Conservation (phyloP, 2,113 vertebrate species). For the Sturnira hondurensis region DNA sequence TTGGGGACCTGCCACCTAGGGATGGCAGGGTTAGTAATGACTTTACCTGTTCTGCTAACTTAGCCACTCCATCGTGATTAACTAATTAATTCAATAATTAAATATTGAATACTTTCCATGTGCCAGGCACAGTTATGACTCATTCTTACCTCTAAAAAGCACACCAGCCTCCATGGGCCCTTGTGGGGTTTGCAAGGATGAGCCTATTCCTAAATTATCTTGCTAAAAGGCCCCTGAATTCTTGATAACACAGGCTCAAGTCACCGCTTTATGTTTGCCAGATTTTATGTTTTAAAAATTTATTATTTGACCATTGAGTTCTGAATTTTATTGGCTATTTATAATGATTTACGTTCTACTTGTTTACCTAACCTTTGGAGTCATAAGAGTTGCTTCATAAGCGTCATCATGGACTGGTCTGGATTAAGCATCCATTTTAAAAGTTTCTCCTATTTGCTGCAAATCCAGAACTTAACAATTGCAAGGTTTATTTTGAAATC, state of each 20-base stretch:
- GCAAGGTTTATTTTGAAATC: slow-evolving; percentile 69
- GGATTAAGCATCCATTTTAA: slow-evolving; percentile 57
- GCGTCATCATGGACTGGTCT: slow-evolving; percentile 29
- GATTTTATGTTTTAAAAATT: slow-evolving; percentile 52
- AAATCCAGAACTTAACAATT: slow-evolving; percentile 59
- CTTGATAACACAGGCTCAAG: neutral
- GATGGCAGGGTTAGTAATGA: neutral
- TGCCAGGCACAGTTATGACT: neutral
- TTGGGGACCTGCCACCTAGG: neutral
- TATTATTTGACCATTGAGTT: slow-evolving; percentile 62
- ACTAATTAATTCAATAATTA: slow-evolving; percentile 15
- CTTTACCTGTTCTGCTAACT: neutral
- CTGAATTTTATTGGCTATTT: slow-evolving; percentile 66
- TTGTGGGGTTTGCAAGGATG: neutral
- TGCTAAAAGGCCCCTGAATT: neutral
- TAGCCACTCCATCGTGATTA: neutral
- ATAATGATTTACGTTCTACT: slow-evolving; percentile 62
- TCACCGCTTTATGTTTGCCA: slow-evolving; percentile 4
- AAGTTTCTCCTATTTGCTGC: slow-evolving; percentile 49
- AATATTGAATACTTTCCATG: neutral
- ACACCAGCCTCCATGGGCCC: neutral
- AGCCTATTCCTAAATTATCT: neutral
- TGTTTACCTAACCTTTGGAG: slow-evolving; percentile 59
- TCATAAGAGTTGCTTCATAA: slow-evolving; percentile 61
- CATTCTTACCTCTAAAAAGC: neutral